phyloP scores from a whole-genome alignment of 2,797 vertebrate species.

The Microctenopoma stevenorrisi region DNA sequence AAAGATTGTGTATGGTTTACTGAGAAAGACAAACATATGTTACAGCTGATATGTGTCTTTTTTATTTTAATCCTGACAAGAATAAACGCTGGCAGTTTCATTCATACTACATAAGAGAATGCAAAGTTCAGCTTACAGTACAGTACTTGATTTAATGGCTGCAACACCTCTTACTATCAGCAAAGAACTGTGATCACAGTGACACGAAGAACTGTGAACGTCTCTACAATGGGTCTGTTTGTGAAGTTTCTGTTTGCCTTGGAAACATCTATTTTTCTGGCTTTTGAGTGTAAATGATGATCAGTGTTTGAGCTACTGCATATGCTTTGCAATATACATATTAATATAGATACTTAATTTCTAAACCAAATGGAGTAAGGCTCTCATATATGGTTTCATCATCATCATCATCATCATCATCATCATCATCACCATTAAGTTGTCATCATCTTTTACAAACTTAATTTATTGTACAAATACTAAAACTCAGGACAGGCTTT shows the following conservation, averaged over 20 bases:
- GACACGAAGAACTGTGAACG: slow-evolving; percentile 31
- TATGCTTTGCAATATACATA: slow-evolving; percentile 2
- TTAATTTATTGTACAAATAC: neutral
- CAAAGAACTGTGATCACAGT: slow-evolving; percentile 30
- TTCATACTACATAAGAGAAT: slow-evolving; percentile 7
- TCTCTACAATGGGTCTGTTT: neutral
- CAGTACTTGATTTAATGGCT: slow-evolving; percentile 7
- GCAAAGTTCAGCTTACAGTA: neutral
- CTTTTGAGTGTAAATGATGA: neutral
- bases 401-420: no score
- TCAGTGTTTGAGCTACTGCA: neutral
- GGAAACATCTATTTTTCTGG: neutral
- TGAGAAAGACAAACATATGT: slow-evolving; percentile 3
- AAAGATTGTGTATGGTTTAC: neutral
- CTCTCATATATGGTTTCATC: neutral
- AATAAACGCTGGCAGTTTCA: slow-evolving; percentile 7
- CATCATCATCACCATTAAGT: no score
- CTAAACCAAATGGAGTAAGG: slow-evolving; percentile 3
- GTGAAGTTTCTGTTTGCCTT: neutral
- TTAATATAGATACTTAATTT: neutral
- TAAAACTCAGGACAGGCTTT: slow-evolving; percentile 2
- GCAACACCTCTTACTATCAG: slow-evolving; percentile 17
- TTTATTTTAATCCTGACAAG: slow-evolving; percentile 12
- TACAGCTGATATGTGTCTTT: slow-evolving; percentile 12
- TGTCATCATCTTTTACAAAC: no score